A percentile compares a stretch with the other conserved stretches of the same genome.
These are phyloP conservation scores for Microtus richardsoni DNA, from an alignment of 2,113 vertebrate genomes.

Conservation along the genomic window DNA sequence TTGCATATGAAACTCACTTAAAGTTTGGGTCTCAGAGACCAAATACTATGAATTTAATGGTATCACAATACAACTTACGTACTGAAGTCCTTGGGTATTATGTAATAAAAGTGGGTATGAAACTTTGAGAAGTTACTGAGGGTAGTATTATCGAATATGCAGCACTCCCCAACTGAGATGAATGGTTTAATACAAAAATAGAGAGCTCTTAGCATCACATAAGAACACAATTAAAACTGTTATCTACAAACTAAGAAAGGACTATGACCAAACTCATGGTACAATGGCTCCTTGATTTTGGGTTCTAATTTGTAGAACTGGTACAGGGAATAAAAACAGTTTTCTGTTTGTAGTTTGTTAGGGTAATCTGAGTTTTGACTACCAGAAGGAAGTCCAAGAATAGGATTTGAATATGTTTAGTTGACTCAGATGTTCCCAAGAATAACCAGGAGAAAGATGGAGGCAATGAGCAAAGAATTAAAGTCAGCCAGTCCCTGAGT, in stretches of 20 bases:
- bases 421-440: background rate
- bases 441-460: background rate
- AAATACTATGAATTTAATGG: background rate
- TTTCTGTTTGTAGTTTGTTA: background rate
- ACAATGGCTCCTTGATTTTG: background rate
- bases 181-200: background rate
- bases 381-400: background rate
- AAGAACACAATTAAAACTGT: background rate
- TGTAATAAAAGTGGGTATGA: too few relatives aligned
- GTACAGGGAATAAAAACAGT: background rate
- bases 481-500: background rate
- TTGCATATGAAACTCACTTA: background rate
- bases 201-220: background rate
- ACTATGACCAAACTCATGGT: too few relatives aligned
- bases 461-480: background rate
- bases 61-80: background rate
- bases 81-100: background rate
- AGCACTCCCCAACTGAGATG: background rate
- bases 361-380: background rate
- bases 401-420: background rate
- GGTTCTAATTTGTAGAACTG: background rate
- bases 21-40: background rate
- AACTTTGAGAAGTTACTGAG: background rate
- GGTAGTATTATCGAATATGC: background rate
- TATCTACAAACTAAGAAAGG: background rate